Evolutionary conservation across 2,797 vertebrate species (phyloP).

Genomic region (Heteromormyrus szaboi): DNA sequence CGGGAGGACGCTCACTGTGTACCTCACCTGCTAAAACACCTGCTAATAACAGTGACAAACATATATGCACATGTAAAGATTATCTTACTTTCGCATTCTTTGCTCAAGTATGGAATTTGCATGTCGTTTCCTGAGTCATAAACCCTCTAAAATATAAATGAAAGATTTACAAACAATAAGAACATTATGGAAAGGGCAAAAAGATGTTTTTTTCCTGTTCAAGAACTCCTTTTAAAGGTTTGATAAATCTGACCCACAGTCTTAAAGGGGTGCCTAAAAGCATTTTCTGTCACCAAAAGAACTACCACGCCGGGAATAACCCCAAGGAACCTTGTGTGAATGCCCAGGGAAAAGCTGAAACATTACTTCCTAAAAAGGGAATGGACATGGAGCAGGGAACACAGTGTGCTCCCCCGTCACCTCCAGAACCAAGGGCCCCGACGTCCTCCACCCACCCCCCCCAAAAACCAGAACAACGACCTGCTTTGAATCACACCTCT

Average conservation of each 20-base stretch:
- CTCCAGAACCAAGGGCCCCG: background rate
- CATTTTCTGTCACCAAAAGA: background rate
- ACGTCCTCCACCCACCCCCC: background rate
- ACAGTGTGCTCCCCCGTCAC: background rate
- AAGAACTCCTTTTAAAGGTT: background rate
- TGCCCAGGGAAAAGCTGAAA: background rate
- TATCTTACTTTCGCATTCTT: background rate
- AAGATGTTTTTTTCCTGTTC: background rate
- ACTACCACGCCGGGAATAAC: background rate
- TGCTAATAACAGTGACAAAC: background rate
- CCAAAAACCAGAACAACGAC: background rate
- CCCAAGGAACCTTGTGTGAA: background rate
- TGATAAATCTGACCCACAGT: background rate
- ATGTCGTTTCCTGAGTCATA: background rate
- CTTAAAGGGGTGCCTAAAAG: background rate
- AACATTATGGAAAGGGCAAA: background rate
- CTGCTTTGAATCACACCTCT: constrained; percentile 2
- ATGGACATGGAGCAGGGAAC: background rate
- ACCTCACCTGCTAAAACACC: background rate
- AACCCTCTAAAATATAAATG: background rate
- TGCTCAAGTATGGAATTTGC: background rate
- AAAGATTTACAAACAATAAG: background rate
- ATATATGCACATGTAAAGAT: background rate
- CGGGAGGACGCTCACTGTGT: background rate
- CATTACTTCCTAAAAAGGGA: background rate